Evolutionary conservation across 30 jellyfish, hydroid and myxozoan species (phyloP).

Genomic region (Catostylus mosaicus): DNA sequence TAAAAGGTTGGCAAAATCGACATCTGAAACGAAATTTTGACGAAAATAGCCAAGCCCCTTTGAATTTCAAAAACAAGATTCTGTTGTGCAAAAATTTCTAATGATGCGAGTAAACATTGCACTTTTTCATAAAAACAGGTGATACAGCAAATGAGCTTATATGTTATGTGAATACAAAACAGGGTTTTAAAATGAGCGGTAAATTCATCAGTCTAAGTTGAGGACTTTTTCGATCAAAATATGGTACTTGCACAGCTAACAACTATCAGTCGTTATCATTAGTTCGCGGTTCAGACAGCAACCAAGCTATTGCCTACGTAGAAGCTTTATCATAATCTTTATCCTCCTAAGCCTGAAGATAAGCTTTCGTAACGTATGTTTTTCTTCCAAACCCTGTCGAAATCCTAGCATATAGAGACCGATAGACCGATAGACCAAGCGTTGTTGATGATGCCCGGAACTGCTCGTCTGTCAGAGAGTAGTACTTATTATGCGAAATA

Average conservation of each 20-base stretch:
- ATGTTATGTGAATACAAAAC: too few relatives aligned
- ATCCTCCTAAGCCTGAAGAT: neutral
- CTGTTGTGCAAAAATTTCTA: too few relatives aligned
- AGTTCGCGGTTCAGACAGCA: neutral
- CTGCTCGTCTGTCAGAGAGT: too few relatives aligned
- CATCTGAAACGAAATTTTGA: too few relatives aligned
- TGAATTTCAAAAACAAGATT: too few relatives aligned
- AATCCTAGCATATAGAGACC: too few relatives aligned
- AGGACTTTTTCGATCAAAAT: neutral
- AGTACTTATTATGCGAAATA: too few relatives aligned
- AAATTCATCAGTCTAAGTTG: neutral
- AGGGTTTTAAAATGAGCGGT: neutral
- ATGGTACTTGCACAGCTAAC: neutral
- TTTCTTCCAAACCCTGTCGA: neutral
- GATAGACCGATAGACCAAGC: too few relatives aligned
- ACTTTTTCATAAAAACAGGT: constrained; percentile 21
- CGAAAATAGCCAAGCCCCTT: too few relatives aligned
- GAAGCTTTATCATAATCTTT: neutral
- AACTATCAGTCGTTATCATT: neutral
- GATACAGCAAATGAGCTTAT: neutral
- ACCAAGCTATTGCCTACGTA: neutral
- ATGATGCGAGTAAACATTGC: too few relatives aligned
- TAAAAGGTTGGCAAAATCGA: too few relatives aligned
- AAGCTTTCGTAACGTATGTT: neutral
- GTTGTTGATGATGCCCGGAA: too few relatives aligned